Evolutionary conservation across 2,113 vertebrate species (phyloP).

Genomic region (Psettodes erumei): DNA sequence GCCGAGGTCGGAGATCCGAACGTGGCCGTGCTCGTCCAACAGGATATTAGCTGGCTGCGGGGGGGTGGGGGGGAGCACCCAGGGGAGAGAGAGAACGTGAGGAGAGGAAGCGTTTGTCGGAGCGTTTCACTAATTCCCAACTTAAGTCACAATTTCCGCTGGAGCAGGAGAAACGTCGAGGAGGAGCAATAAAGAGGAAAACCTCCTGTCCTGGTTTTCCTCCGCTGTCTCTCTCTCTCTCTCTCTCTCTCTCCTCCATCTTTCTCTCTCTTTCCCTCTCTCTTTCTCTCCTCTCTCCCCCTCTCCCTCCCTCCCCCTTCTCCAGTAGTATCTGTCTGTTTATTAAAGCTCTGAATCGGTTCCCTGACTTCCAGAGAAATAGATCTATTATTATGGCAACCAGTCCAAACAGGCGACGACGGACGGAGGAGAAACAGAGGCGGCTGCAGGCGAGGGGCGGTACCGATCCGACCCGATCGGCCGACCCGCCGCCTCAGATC

Average conservation of each 20-base stretch:
- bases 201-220: constrained; percentile 59
- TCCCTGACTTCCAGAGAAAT: constrained; percentile 56
- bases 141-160: constrained; percentile 58
- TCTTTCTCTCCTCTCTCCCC: constrained; percentile 44
- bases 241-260: constrained; percentile 4
- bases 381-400: constrained; percentile 68
- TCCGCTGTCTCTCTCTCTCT: constrained; percentile 30
- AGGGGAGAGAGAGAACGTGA: constrained; percentile 29
- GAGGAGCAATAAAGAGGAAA: constrained; percentile 19
- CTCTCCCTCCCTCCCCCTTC: constrained; percentile 3
- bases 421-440: constrained; percentile 51
- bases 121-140: constrained; percentile 48
- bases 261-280: neutral
- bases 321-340: constrained; percentile 54
- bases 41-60: constrained; percentile 98
- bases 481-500: no score
- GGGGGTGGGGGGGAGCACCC: neutral
- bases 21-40: constrained; percentile 94
- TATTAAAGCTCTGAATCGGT: constrained; percentile 55
- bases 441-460: no score
- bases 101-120: constrained; percentile 28
- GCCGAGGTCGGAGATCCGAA: constrained; percentile 96
- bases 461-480: no score
- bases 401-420: constrained; percentile 69
- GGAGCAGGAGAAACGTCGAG: neutral